Evolutionary conservation across 2,113 vertebrate species (phyloP), one percentile per base, ranked within the genome.

Genomic region (Actenoides lindsayi): DNA sequence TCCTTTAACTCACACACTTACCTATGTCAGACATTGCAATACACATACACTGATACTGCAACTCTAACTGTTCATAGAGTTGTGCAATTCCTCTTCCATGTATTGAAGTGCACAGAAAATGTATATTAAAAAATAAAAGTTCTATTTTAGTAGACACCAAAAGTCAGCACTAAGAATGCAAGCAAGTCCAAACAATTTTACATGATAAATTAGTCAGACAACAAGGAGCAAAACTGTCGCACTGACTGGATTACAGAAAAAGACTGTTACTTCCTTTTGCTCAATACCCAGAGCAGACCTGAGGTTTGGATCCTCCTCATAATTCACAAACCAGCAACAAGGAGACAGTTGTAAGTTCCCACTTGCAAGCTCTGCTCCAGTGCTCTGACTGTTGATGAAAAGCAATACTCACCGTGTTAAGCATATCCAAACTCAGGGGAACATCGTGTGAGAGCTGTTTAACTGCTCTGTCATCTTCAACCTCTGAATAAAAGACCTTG

Each of bases 401-500:
- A 94, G 30, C 81, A 83, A 69, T 89, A 98, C 99, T 99, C 78
- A 99, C 99, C 85, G 98, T 97, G 82, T 97, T 97, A 42, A 97
- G 63, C 97, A 98, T 97, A 82, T 99, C 99, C 96, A 98, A 93
- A 90, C 96, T 98, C 42, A 99, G 94, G 10, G 98, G 98, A 59
- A 99, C 98, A 33, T 98, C 97, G 1, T 98, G 97, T 5, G 98
- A 96, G 82, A 96, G 97, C 87, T 93, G 98, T 86, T 91, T 97
- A 90, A 97, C 53, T 42, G 98, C 97, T 76, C 97, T 98, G 41
- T 97, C 97, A 37, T 92, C 91, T 75, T 95, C 98, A 50, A 98
- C 92, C 87, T 99, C 99, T 12, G 98, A 98, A 94, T 99, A 99
- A 94, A 99, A 99, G 54, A 99, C 98, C 99, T 99, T 91, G 65